Base-by-base conservation (phyloP, 2,888 invertebrate genomes). In the Eurytoma adleriae region DNA sequence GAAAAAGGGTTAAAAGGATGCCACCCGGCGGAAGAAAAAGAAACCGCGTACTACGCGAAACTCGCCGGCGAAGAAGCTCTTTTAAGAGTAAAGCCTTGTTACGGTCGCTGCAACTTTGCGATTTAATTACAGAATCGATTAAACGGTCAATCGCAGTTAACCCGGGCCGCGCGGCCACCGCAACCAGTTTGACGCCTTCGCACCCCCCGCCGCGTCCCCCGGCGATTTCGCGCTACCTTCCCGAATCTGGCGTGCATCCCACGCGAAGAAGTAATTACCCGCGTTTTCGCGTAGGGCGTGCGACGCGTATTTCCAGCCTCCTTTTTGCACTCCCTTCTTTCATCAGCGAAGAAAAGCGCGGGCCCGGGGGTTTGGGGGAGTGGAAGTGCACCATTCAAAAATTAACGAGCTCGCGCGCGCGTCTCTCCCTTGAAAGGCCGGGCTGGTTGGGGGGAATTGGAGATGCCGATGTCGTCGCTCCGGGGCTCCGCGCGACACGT, bases 101-200 rank as follows among this genome's bases (percentile, higher is more conserved):
- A 64, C 67, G 62, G 13, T 16, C 61, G 24, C 61, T 61, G 24
- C 27, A 61, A 61, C 14, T 61, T 27, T 27, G 61, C 86, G 84
- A 88, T 88, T 89, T 85, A 87, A 89, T 89, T 88, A 88, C 84
- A 86, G 84, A 83, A 84, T 87, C 88, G 86, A 87, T 88, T 88
- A 86, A 89, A 86, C 87, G 86, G 87, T 88, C 88, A 87, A 88
- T 88, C 87, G 87, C 85, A 84, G 20, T 67, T 85, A 86, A 86
- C 86, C 84, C 68, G 40, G 48, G 5, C 20, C 16, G 16, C 52
- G 20, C 61, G 3, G 3, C 27, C 57, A 20, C 57, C 5, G 18
- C 57, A 20, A 18, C 4, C 18, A 12, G 57, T 18, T 18, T 18
- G 66, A 40, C 48, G 7, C 18, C 48, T 18, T 14, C 64, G 64